Conservation (phyloP, 2,113 vertebrate species). For the Neolamprologus caudopunctatus region DNA sequence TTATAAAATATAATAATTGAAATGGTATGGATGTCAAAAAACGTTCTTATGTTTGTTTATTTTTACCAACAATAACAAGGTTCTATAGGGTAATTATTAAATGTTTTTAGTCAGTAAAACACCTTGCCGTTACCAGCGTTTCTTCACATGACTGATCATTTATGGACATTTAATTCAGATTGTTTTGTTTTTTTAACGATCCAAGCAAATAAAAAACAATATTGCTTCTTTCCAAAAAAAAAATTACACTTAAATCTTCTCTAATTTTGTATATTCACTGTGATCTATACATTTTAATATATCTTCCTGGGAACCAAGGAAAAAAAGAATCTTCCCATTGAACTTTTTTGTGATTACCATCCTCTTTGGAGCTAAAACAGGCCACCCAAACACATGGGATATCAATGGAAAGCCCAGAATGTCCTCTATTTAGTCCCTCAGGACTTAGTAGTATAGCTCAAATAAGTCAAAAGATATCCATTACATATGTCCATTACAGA, state of each 20-base stretch:
- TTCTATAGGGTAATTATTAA: not conserved
- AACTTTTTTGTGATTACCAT: not conserved
- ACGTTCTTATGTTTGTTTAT: rapidly evolving
- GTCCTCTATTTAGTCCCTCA: not conserved
- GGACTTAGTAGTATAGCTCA: not conserved
- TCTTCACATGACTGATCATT: not conserved
- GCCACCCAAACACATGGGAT: not conserved
- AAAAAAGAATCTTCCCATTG: not conserved
- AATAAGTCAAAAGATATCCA: not conserved
- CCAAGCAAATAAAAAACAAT: not conserved
- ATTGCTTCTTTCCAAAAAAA: not conserved
- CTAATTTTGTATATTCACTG: not conserved
- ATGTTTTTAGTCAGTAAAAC: not conserved
- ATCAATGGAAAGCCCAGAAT: not conserved
- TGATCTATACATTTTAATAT: not conserved
- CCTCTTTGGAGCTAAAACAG: not conserved
- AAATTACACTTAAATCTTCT: not conserved
- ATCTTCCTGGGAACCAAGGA: not conserved
- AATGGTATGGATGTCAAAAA: not conserved
- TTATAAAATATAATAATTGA: not conserved
- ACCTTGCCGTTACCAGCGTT: rapidly evolving
- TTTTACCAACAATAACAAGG: not conserved
- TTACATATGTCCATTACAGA: not conserved
- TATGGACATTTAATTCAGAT: not conserved
- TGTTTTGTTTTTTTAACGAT: no score